Evolutionary conservation across 2,888 invertebrate species (phyloP).

Genomic region (Chalcis sispes): DNA sequence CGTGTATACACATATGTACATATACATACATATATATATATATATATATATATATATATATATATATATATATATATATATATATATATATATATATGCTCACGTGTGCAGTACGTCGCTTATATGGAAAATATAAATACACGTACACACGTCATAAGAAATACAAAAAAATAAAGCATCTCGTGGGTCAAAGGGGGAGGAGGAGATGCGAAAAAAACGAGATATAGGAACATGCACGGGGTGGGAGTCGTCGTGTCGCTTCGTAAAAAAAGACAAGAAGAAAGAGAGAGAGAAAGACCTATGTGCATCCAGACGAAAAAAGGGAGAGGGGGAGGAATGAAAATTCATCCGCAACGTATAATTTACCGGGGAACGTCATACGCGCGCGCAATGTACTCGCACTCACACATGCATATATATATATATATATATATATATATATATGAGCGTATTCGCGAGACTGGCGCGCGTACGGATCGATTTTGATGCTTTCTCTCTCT

Average conservation of each 20-base stretch:
- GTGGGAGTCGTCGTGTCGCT: neutral
- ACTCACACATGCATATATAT: too few species aligned
- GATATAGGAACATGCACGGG: conserved; percentile 42
- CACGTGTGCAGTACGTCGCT: too few species aligned
- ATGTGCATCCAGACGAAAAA: conserved; percentile 56
- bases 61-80: too few species aligned
- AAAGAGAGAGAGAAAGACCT: conserved; percentile 22
- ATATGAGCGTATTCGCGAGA: too few species aligned
- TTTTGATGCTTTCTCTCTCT: conserved; percentile 67
- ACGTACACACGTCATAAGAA: too few species aligned
- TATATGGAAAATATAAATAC: too few species aligned
- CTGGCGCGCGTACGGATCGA: conserved; percentile 66
- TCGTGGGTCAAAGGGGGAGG: too few species aligned
- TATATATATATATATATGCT: too few species aligned
- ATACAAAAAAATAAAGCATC: neutral
- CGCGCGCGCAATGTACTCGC: too few species aligned
- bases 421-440: too few species aligned
- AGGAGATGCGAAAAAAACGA: neutral
- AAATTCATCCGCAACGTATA: conserved; percentile 72
- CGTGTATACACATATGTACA: neutral
- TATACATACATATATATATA: neutral
- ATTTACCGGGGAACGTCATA: conserved; percentile 68
- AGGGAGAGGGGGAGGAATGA: conserved; percentile 65
- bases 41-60: too few species aligned
- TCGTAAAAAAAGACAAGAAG: neutral